A percentile compares a stretch with the other conserved stretches of the same genome.
Evolutionary conservation across 2,113 vertebrate genomes (phyloP).

Genomic region (Malurus elegans): DNA sequence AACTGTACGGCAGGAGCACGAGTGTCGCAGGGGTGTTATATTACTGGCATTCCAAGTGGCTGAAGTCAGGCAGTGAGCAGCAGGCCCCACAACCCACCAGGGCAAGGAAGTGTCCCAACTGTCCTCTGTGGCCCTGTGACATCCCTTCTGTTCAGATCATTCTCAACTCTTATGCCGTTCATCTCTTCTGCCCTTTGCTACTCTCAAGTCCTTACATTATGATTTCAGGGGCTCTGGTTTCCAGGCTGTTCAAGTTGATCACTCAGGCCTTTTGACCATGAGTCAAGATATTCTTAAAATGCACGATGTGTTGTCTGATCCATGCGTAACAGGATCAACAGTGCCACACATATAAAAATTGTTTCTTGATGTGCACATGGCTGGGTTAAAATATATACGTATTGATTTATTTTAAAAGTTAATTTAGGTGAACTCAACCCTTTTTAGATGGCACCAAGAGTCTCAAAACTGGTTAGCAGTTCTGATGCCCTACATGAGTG

Average conservation of each 20-base stretch:
- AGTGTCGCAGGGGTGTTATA: conserved; percentile 49
- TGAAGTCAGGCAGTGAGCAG: background rate
- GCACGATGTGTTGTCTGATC: background rate
- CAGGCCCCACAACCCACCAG: background rate
- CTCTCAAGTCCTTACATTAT: background rate
- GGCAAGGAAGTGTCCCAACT: background rate
- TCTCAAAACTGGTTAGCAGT: background rate
- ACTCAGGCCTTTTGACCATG: background rate
- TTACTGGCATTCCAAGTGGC: conserved; percentile 54
- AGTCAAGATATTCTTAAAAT: background rate
- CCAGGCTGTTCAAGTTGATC: background rate
- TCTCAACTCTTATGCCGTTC: background rate
- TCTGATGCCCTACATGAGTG: background rate
- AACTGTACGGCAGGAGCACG: conserved; percentile 33
- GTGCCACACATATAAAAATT: background rate
- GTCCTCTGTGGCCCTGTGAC: conserved; percentile 7
- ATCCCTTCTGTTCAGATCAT: conserved; percentile 7
- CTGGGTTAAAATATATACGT: background rate
- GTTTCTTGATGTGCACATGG: background rate
- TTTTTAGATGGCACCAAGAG: background rate
- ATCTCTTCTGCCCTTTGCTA: background rate
- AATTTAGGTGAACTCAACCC: background rate
- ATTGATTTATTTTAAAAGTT: background rate
- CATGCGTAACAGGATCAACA: background rate
- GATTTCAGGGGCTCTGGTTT: conserved; percentile 35